Base-by-base conservation (phyloP, 2,797 vertebrate genomes). In the Neosilurus hyrtlii region DNA sequence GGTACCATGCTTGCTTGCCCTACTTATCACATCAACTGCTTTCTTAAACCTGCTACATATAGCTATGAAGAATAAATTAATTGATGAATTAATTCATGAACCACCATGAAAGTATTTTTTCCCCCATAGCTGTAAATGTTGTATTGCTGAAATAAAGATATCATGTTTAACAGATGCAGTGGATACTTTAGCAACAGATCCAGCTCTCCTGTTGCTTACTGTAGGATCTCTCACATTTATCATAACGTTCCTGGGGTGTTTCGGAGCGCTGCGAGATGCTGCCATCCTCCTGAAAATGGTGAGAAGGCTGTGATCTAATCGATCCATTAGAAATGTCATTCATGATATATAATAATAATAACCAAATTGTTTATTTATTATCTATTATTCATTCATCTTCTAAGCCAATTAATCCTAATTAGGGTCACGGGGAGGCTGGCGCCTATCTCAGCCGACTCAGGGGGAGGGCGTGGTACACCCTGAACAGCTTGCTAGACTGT, bases 201-300 rank as follows among this genome's bases (percentile, higher is more conserved):
- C 95, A 0, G 94, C 95, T 2, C 89, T 96, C 15, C 81, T 96
- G 78, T 65, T 96, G 83, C 93, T 96, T 24, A 22, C 88, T 0
- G 87, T 94, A 0, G 95, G 95, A 12, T 91, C 91, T 0, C 62
- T 94, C 12, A 95, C 92, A 90, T 95, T 95, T 84, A 87, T 91
- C 63, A 90, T 95, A 86, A 94, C 94, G 0, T 94, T 96, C 87
- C 85, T 95, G 0, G 95, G 95, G 3, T 96, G 95, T 84, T 92
- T 89, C 0, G 95, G 95, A 35, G 93, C 95, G 0, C 84, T 96
- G 81, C 90, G 95, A 2, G 95, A 96, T 77, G 14, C 80, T 80
- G 75, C 86, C 35, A 87, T 92, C 59, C 89, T 95, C 74, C 92
- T 96, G 82, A 94, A 94, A 88, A 89, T 78, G 85, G 90, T 93